phyloP scores from a whole-genome alignment of 30 jellyfish, hydroid and myxozoan species.

The Sanderia malayensis region DNA sequence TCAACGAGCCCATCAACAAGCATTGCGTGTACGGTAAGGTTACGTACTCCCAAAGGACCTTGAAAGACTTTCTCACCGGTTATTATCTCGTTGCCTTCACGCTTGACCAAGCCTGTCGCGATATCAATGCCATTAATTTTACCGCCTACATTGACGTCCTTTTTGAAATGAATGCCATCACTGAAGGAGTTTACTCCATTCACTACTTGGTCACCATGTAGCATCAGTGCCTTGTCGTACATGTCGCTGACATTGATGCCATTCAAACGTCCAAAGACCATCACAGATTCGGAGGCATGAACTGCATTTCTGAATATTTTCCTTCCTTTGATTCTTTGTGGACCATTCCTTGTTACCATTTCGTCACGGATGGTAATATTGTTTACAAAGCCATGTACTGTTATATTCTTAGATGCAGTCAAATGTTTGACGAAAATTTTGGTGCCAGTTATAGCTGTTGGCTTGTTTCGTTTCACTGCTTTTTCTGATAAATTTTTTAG shows the following conservation, averaged over 20 bases:
- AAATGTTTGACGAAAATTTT: conserved; percentile 23
- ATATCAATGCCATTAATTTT: conserved; percentile 28
- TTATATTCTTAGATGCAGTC: neutral
- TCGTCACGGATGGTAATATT: conserved; percentile 45
- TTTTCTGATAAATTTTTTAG: conserved; percentile 38
- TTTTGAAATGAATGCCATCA: conserved; percentile 3
- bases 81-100: conserved; percentile 46
- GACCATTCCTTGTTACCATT: conserved; percentile 23
- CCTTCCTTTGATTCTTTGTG: conserved; percentile 53
- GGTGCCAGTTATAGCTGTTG: conserved; percentile 51
- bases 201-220: conserved; percentile 50
- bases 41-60: conserved; percentile 10
- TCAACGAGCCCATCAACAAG: conserved; percentile 61
- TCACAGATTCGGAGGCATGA: conserved; percentile 24
- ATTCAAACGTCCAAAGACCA: conserved; percentile 24
- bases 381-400: conserved; percentile 47
- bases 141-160: conserved; percentile 32
- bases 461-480: conserved; percentile 39
- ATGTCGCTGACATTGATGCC: conserved; percentile 40
- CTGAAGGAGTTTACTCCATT: conserved; percentile 37
- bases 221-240: conserved; percentile 51
- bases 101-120: conserved; percentile 54
- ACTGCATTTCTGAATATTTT: conserved; percentile 55
- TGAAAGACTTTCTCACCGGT: conserved; percentile 52
- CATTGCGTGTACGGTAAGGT: conserved; percentile 41